Conservation (phyloP, 1,140 invertebrate genomes). For the Coenobita brevimanus region DNA sequence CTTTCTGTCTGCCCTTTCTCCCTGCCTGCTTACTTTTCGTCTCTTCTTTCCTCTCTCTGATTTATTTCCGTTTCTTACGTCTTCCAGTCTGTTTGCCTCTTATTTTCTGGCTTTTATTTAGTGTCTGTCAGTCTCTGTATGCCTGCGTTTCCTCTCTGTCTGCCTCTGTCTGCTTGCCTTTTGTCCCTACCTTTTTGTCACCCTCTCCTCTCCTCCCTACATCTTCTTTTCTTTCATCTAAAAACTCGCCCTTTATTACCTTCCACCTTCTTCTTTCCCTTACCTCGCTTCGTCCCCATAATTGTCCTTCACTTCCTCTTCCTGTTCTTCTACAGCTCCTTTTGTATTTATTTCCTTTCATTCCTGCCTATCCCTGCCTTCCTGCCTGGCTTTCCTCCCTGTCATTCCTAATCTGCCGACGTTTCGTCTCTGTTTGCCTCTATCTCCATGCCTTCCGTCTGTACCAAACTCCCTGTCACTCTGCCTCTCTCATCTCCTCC, state of each 20-base stretch:
- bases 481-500: too few species aligned
- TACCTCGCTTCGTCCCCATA: background rate
- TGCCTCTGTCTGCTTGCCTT: background rate
- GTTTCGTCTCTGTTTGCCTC: too few species aligned
- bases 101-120: background rate
- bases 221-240: background rate
- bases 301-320: background rate
- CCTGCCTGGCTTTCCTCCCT: too few species aligned
- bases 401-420: too few species aligned
- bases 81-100: background rate
- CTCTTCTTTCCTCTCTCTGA: background rate
- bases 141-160: background rate
- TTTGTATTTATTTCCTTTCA: background rate
- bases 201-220: too few species aligned
- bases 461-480: too few species aligned
- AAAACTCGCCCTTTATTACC: background rate
- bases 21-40: background rate
- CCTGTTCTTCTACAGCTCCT: background rate
- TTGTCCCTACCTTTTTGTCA: too few species aligned
- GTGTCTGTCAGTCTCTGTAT: background rate
- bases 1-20: background rate
- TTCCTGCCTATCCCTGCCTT: background rate
- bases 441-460: background rate
- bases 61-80: background rate
- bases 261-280: background rate